Evolutionary conservation across 2,113 vertebrate species (phyloP).

Genomic region (Atherinomorus stipes): DNA sequence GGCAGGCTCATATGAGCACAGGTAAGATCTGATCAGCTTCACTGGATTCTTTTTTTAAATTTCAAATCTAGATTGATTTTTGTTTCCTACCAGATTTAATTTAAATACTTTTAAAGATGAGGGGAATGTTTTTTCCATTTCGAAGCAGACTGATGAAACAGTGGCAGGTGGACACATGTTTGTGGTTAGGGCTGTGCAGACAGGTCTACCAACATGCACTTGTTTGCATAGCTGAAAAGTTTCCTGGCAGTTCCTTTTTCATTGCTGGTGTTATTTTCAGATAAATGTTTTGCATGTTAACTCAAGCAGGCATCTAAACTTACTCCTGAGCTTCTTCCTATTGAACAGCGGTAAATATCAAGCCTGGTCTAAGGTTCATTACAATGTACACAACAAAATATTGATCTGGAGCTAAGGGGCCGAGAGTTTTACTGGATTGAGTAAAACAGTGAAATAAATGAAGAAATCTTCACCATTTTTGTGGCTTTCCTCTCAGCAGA

Average conservation of each 20-base stretch:
- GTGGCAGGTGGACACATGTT: neutral
- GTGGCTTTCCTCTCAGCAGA: neutral
- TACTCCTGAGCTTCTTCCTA: neutral
- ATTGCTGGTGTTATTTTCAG: neutral
- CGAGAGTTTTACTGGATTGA: constrained; percentile 3
- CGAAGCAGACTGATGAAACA: constrained; percentile 9
- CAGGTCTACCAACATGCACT: neutral
- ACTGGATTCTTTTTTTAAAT: neutral
- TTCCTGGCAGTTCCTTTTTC: neutral
- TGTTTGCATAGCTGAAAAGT: neutral
- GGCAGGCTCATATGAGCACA: constrained; percentile 59
- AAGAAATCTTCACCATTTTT: too few species aligned
- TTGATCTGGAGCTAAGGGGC: constrained; percentile 23
- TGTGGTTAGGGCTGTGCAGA: neutral
- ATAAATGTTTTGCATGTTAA: neutral
- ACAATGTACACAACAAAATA: constrained; percentile 55
- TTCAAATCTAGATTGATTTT: neutral
- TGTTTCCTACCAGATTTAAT: neutral
- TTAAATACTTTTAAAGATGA: neutral
- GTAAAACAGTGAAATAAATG: neutral
- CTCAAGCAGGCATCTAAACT: neutral
- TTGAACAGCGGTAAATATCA: constrained; percentile 4
- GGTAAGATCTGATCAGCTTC: constrained; percentile 64
- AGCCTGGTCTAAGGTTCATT: constrained; percentile 60
- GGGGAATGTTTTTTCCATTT: neutral